Evolutionary conservation across 2,113 vertebrate genomes (phyloP).

Genomic region (Phylloscopus whistleri): DNA sequence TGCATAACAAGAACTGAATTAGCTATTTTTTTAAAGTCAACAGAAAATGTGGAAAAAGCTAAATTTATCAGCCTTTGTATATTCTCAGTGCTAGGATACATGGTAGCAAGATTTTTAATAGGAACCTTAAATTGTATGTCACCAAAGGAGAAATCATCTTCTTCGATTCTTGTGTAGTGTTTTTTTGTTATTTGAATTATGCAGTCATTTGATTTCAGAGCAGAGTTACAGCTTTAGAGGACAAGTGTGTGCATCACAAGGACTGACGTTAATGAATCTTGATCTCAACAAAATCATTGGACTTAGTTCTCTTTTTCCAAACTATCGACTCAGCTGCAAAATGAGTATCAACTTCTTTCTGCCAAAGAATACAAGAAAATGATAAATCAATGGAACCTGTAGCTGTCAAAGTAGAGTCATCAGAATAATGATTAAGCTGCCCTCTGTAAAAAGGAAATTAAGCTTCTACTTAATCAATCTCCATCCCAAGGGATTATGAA

Average conservation of each 20-base stretch:
- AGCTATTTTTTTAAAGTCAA: neutral
- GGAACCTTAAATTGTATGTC: neutral
- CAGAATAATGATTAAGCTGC: neutral
- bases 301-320: neutral
- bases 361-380: neutral
- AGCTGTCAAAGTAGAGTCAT: neutral
- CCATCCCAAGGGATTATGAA: neutral
- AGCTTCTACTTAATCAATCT: neutral
- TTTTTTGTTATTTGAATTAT: neutral
- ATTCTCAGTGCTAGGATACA: neutral
- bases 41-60: neutral
- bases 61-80: neutral
- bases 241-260: neutral
- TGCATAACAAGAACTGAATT: neutral
- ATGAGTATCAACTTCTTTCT: neutral
- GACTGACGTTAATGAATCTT: neutral
- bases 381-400: neutral
- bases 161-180: fast-evolving
- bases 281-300: neutral
- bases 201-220: neutral
- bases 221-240: neutral
- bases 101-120: neutral
- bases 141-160: neutral
- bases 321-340: neutral
- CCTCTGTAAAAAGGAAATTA: neutral